phyloP scores from a whole-genome alignment of 2,113 vertebrate species.

The Podarcis cretensis region DNA sequence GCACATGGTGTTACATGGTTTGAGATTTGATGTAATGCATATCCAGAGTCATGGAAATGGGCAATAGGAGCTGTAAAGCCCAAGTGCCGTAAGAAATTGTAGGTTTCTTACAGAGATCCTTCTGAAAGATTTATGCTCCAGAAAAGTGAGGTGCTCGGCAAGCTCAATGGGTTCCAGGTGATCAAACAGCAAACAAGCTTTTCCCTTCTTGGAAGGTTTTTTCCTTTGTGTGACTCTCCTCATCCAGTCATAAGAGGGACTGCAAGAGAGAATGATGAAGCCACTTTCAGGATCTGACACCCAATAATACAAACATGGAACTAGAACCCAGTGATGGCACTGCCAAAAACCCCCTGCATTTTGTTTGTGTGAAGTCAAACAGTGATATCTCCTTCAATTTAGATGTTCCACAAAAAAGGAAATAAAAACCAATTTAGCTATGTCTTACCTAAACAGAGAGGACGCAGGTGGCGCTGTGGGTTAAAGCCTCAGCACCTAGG shows the following conservation, averaged over 20 bases:
- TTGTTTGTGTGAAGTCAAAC: background rate
- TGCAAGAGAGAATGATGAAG: slow-evolving; percentile 67
- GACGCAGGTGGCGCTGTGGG: too few relatives aligned
- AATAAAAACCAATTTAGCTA: too few relatives aligned
- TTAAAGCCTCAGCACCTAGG: too few relatives aligned
- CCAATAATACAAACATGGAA: background rate
- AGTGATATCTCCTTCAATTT: background rate
- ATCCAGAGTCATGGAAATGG: background rate
- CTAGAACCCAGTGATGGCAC: background rate
- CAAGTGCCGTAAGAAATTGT: slow-evolving; percentile 50
- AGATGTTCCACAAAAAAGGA: background rate
- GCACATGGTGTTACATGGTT: too few relatives aligned
- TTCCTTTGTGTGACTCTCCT: slow-evolving; percentile 95
- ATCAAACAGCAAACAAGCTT: slow-evolving; percentile 95
- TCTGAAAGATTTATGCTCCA: slow-evolving; percentile 96
- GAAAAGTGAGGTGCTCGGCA: slow-evolving; percentile 97
- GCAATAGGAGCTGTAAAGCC: background rate
- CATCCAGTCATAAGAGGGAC: slow-evolving; percentile 99
- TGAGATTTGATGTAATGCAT: background rate
- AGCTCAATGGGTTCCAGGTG: slow-evolving; percentile 96
- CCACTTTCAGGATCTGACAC: slow-evolving; percentile 31
- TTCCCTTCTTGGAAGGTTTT: slow-evolving; percentile 93
- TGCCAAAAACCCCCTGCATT: background rate
- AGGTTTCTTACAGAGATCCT: slow-evolving; percentile 90
- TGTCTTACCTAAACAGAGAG: background rate